Evolutionary conservation across 2,888 invertebrate genomes (phyloP).

Genomic region (Abscondita cerata): DNA sequence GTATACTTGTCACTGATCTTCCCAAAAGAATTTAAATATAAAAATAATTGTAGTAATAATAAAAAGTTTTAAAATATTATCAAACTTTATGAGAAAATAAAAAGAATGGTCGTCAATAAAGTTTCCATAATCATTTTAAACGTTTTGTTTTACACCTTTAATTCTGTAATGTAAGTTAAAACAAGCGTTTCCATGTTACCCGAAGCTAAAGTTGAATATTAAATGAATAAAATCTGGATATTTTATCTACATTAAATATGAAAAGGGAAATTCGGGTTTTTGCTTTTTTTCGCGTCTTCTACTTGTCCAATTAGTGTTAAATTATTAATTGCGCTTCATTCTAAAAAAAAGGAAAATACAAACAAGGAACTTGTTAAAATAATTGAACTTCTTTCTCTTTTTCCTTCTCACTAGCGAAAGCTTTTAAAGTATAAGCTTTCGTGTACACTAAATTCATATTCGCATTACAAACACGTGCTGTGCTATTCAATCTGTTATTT

Average conservation of each 20-base stretch:
- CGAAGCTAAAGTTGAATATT: conserved; percentile 12
- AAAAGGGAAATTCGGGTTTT: not conserved
- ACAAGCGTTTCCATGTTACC: conserved; percentile 11
- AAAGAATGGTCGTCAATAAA: not conserved
- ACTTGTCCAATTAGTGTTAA: not conserved
- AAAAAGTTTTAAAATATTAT: not conserved
- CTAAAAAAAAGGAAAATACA: no score
- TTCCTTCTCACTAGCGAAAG: no score
- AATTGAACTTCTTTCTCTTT: no score
- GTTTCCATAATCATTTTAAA: conserved; percentile 4
- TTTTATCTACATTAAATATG: conserved; percentile 12
- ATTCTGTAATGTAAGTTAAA: conserved; percentile 10
- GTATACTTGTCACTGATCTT: not conserved
- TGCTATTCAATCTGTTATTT: no score
- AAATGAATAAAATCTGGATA: conserved; percentile 10
- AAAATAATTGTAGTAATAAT: no score
- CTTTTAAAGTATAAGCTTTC: no score
- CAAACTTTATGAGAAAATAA: not conserved
- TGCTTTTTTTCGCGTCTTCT: not conserved
- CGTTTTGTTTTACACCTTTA: conserved; percentile 11
- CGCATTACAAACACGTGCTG: no score
- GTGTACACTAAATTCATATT: no score
- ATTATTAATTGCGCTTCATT: not conserved
- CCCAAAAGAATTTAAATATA: not conserved
- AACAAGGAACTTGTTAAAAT: no score